Base-by-base conservation (phyloP, 2,113 vertebrate genomes). In the Kryptolebias marmoratus region DNA sequence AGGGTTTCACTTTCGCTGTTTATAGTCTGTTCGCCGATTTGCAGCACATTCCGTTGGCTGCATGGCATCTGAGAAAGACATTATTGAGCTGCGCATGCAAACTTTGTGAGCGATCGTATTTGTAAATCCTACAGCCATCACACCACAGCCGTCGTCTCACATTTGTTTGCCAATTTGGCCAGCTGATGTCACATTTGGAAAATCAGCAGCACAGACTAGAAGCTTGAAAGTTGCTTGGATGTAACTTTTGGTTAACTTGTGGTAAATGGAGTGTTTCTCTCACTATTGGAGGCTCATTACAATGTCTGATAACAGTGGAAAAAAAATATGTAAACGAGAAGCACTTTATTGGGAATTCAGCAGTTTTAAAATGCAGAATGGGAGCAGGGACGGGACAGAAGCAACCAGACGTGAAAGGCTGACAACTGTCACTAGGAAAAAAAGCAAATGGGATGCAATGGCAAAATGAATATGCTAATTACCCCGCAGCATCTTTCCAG, bases 361-460 rank as follows among this genome's bases (percentile, higher is more conserved):
- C 42, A 14, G 18, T 45, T 55, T 56, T 55, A 68, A 67, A 68
- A 45, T n/a, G 39, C 27, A 14, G 14, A 18, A 45, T 32, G 42
- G 11, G 15, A 65, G 31, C 5, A 14, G 44, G 0, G 22, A 30
- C 2, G 22, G 18, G 44, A 48, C 30, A 10, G 54, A 58, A 58
- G 42, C 45, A 28, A 32, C 55, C 30, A 36, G 45, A 13, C 49
- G 44, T 69, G 48, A 68, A 32, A 9, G 16, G 16, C 16, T 69
- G 55, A 58, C 55, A 32, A 28, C 28, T 69, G 45, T 59, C 18
- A 30, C 67, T 3, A 22, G 45, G 12, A 47, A 59, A 42, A 58
- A 58, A 69, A 50, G 67, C 55, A 59, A 69, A 58, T 59, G 27
- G 56, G 18, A 36, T 22, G 30, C 45, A 59, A 16, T 36, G n/a